Evolutionary conservation across 2,888 invertebrate genomes (phyloP).

Genomic region (Eurytoma californica): DNA sequence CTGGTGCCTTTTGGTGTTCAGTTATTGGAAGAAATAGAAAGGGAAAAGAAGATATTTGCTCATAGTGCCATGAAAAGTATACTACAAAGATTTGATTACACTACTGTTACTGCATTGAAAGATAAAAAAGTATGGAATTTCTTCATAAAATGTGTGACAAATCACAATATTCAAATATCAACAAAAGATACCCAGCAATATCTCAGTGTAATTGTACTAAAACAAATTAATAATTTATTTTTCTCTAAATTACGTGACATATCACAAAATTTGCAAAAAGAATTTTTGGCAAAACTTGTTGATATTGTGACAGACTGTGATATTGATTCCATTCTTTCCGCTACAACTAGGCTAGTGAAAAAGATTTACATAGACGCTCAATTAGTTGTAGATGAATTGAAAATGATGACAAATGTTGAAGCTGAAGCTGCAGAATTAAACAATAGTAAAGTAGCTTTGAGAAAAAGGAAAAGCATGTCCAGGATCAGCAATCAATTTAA

Average conservation of each 20-base stretch:
- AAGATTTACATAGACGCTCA: constrained; percentile 81
- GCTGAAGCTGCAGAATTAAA: constrained; percentile 40
- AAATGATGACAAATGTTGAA: constrained; percentile 77
- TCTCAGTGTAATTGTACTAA: constrained; percentile 77
- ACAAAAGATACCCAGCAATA: constrained; percentile 73
- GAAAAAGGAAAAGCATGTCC: constrained; percentile 44
- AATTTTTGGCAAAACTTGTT: constrained; percentile 66
- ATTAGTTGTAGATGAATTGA: constrained; percentile 79
- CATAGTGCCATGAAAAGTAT: constrained; percentile 78
- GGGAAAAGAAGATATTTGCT: constrained; percentile 72
- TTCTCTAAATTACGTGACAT: constrained; percentile 71
- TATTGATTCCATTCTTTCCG: constrained; percentile 69
- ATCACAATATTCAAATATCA: constrained; percentile 75
- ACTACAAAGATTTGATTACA: constrained; percentile 77
- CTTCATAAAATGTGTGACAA: constrained; percentile 77
- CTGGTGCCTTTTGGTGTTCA: constrained; percentile 69
- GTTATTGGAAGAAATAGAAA: constrained; percentile 67
- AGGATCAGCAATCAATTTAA: constrained; percentile 45
- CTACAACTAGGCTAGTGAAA: constrained; percentile 81
- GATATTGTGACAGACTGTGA: constrained; percentile 71
- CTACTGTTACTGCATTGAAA: constrained; percentile 75
- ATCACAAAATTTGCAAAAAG: constrained; percentile 61
- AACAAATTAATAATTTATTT: constrained; percentile 78
- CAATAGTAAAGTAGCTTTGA: constrained; percentile 8
- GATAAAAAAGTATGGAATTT: constrained; percentile 78